These are phyloP conservation scores for Drosophila leontia DNA, from an alignment of 1,140 invertebrate species.

Conservation along the genomic window DNA sequence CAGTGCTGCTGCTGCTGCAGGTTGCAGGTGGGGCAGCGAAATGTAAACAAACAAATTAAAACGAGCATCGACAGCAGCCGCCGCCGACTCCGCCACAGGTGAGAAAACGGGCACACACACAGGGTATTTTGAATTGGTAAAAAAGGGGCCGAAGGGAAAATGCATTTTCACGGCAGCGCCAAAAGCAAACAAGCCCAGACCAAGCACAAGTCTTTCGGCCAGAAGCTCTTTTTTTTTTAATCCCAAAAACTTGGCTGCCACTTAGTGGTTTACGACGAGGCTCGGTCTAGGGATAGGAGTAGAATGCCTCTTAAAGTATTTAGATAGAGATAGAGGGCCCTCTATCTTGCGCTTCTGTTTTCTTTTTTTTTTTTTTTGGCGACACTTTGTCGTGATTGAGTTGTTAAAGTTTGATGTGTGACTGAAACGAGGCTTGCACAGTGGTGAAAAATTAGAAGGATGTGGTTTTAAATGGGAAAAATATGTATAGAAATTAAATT, in stretches of 20 bases:
- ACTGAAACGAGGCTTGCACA: slow-evolving; percentile 12
- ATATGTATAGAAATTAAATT: not conserved
- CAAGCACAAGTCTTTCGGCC: slow-evolving; percentile 26
- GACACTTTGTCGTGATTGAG: slow-evolving; percentile 60
- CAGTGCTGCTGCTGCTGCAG: slow-evolving; percentile 21
- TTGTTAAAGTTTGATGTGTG: slow-evolving; percentile 42
- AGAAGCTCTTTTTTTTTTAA: slow-evolving; percentile 69
- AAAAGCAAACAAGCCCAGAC: slow-evolving; percentile 64
- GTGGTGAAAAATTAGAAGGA: not conserved
- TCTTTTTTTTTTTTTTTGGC: slow-evolving; percentile 40
- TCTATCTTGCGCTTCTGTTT: slow-evolving; percentile 2
- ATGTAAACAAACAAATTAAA: slow-evolving; percentile 83
- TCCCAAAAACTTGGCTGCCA: slow-evolving; percentile 52
- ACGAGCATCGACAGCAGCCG: slow-evolving; percentile 68
- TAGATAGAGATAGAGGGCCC: slow-evolving; percentile 13
- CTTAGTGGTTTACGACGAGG: slow-evolving; percentile 61
- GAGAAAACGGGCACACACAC: slow-evolving; percentile 68
- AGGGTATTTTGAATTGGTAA: slow-evolving; percentile 17
- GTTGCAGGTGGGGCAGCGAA: slow-evolving; percentile 59
- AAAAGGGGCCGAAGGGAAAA: slow-evolving; percentile 14
- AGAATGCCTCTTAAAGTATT: slow-evolving; percentile 39
- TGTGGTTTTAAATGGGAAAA: not conserved
- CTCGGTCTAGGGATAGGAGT: not conserved
- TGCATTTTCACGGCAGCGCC: slow-evolving; percentile 68
- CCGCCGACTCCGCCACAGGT: slow-evolving; percentile 51